Base-by-base conservation (phyloP, 2,888 invertebrate species). In the Xanthia icteritia region DNA sequence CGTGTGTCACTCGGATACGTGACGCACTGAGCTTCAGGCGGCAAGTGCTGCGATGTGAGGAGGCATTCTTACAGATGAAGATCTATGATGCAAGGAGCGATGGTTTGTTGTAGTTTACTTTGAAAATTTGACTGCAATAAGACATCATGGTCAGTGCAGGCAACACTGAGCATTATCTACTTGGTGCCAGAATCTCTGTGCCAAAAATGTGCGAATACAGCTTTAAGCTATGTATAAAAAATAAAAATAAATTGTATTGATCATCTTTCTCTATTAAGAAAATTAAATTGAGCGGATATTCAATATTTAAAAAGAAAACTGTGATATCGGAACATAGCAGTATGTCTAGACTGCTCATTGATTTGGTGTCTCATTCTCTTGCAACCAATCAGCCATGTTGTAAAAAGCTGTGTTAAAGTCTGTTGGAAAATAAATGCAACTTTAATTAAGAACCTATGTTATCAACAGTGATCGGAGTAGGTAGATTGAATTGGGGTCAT, bases 11-110 rank as follows among this genome's bases (percentile, higher is more conserved):
- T 6, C 83, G 95, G 2, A 89, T 96, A 2, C 89, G 96, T 0
- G 96, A 96, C 2, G 95, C 96, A 0, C 82, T 88, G 9, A 88
- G 83, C 2, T 96, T 96, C 86, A 86, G 92, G 27, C 88, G 89
- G 2, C 96, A 96, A 67, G 95, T 96, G 20, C 84, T 96, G n/a
- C 89, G 89, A 5, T 96, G 95, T 79, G 96, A 96, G 63, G 95
- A 96, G 60, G 93, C 93, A 0, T 95, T 96, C 79, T 73, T 95
- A 13, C 92, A 94, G 75, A 93, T 92, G 91, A 93, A 91, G 78
- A 91, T 92, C 84, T 90, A 90, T 61, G 92, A 92, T 74, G 79
- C 79, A 6, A 86, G 84, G 31, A 77, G 45, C 60, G 87, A 85
- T 31, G 88, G 92, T 92, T 66, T 65, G 81, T 39, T 11, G 15